phyloP scores from a whole-genome alignment of 2,797 vertebrate genomes.

The Zonotrichia albicollis region DNA sequence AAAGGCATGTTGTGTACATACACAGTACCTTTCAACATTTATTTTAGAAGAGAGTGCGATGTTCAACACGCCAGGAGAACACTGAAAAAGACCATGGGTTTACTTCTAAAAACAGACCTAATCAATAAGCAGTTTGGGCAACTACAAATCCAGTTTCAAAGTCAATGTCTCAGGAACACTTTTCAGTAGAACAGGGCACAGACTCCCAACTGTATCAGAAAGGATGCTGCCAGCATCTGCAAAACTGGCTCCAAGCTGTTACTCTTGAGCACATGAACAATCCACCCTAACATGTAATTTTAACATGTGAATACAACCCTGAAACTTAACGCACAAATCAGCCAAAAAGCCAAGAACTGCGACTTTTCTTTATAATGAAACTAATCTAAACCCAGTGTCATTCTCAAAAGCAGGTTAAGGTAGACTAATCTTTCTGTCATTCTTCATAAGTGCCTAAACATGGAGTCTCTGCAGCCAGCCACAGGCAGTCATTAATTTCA shows the following conservation, averaged over 20 bases:
- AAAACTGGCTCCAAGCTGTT: background rate
- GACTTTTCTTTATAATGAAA: background rate
- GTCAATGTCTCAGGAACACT: background rate
- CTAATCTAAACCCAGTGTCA: background rate
- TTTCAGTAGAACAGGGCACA: background rate
- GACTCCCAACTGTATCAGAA: background rate
- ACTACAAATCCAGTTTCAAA: background rate
- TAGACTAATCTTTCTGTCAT: background rate
- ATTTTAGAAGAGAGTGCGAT: background rate
- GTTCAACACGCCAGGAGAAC: background rate
- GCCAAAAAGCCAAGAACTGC: background rate
- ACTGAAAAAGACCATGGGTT: background rate
- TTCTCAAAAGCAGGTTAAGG: background rate
- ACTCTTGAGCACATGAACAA: background rate
- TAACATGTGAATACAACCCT: background rate
- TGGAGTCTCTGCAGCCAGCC: background rate
- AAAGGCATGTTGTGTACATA: background rate
- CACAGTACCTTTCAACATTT: background rate
- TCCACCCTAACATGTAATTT: background rate
- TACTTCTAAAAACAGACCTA: background rate
- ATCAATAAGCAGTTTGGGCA: background rate
- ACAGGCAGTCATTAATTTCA: conserved; percentile 8
- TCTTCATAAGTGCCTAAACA: background rate
- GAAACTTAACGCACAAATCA: background rate
- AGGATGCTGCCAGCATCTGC: background rate